These are phyloP conservation scores for Phortica variegata DNA, from an alignment of 1,140 invertebrate species.

Conservation along the genomic window DNA sequence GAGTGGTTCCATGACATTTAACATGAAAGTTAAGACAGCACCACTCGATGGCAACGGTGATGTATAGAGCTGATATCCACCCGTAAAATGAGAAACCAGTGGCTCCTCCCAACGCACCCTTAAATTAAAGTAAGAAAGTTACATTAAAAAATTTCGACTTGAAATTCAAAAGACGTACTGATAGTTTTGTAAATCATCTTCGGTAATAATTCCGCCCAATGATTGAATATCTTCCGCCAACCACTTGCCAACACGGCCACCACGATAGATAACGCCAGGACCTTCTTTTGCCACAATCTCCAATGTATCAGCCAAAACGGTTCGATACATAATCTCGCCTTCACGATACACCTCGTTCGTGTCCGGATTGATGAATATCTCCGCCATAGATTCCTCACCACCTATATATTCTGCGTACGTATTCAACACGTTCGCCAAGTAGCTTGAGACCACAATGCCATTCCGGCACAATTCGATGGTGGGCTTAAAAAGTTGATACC, in stretches of 20 bases:
- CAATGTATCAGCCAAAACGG: constrained; percentile 72
- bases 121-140: constrained; percentile 3
- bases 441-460: constrained; percentile 71
- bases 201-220: constrained; percentile 75
- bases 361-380: constrained; percentile 68
- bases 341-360: constrained; percentile 65
- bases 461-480: constrained; percentile 72
- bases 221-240: constrained; percentile 71
- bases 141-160: background rate
- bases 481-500: constrained; percentile 78
- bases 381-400: constrained; percentile 64
- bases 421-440: constrained; percentile 68
- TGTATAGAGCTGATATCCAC: constrained; percentile 69
- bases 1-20: constrained; percentile 76
- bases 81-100: constrained; percentile 59
- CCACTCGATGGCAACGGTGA: constrained; percentile 83
- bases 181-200: constrained; percentile 72
- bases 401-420: constrained; percentile 62
- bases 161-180: constrained; percentile 25
- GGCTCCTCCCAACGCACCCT: constrained; percentile 64
- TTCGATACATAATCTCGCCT: constrained; percentile 71
- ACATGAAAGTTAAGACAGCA: constrained; percentile 74
- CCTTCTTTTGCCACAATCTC: constrained; percentile 69
- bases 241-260: constrained; percentile 64
- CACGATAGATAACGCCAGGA: constrained; percentile 66